phyloP scores from a whole-genome alignment of 2,888 invertebrate genomes.

The Callyntrura sp. region DNA sequence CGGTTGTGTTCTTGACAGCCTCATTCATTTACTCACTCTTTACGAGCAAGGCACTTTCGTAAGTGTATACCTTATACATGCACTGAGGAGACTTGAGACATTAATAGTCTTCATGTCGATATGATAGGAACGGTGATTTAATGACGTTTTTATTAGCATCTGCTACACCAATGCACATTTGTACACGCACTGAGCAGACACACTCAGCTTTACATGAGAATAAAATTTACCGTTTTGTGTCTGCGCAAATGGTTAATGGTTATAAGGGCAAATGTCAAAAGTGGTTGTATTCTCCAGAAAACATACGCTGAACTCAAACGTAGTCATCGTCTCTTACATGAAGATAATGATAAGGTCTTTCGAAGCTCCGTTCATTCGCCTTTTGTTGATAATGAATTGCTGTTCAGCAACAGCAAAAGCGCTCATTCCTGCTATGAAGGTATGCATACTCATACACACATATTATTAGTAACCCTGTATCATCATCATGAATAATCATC shows the following conservation, averaged over 20 bases:
- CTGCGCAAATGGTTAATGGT: conserved; percentile 11
- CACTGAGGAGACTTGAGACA: not conserved
- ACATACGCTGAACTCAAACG: not conserved
- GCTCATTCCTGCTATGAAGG: not conserved
- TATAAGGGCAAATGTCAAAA: conserved; percentile 66
- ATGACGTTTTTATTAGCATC: conserved; percentile 33
- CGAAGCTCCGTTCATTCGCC: conserved; percentile 41
- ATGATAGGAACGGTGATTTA: conserved; percentile 50
- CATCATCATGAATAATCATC: conserved; percentile 1
- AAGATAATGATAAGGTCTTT: too few species aligned
- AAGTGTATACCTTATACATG: not conserved
- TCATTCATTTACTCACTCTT: not conserved
- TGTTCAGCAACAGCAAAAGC: not conserved
- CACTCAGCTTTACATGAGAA: not conserved
- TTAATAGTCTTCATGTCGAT: conserved; percentile 28
- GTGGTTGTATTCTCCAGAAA: conserved; percentile 42
- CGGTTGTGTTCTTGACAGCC: conserved; percentile 14
- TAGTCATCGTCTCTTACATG: not conserved
- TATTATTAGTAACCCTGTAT: conserved; percentile 27
- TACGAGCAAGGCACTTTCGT: not conserved
- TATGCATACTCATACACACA: not conserved
- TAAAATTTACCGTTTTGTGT: not conserved
- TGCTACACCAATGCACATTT: not conserved
- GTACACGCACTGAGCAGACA: not conserved
- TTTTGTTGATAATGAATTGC: conserved; percentile 17